These are phyloP conservation scores for Aleiodes testaceus DNA, from an alignment of 2,888 invertebrate genomes.

Conservation along the genomic window DNA sequence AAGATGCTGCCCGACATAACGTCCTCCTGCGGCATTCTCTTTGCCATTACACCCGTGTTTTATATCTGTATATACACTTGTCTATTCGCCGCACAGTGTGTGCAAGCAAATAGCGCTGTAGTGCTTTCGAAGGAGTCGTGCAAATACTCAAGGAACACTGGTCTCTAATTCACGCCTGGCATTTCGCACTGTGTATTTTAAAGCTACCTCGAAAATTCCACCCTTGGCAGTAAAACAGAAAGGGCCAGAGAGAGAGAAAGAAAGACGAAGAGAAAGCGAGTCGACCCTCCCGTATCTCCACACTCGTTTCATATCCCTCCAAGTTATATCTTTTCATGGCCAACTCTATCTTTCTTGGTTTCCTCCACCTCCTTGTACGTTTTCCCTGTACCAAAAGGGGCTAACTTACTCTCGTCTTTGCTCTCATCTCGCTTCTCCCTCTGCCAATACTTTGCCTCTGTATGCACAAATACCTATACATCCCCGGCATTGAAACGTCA, in stretches of 20 bases:
- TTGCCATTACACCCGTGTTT: slow-evolving; percentile 22
- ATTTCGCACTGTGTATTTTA: slow-evolving; percentile 69
- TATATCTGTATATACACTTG: slow-evolving; percentile 17
- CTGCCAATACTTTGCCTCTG: slow-evolving; percentile 11
- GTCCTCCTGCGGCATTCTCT: slow-evolving; percentile 21
- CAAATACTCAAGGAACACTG: slow-evolving; percentile 44
- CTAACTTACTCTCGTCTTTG: slow-evolving; percentile 6
- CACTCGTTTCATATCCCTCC: not conserved
- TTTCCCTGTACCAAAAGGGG: too few relatives aligned
- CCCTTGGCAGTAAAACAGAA: slow-evolving; percentile 50
- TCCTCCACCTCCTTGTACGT: not conserved
- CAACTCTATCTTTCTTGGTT: slow-evolving; percentile 47
- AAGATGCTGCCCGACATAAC: slow-evolving; percentile 13
- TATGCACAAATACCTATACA: too few relatives aligned
- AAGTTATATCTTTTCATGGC: not conserved
- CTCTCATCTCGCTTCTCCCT: slow-evolving; percentile 14
- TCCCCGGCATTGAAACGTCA: too few relatives aligned
- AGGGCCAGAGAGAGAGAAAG: not conserved
- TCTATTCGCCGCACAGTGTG: slow-evolving; percentile 19
- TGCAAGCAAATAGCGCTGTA: slow-evolving; percentile 10
- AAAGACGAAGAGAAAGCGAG: too few relatives aligned
- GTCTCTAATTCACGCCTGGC: slow-evolving; percentile 69
- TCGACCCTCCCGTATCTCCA: not conserved
- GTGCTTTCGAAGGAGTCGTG: slow-evolving; percentile 22
- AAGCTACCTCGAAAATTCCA: slow-evolving; percentile 69